Evolutionary conservation across 2,113 vertebrate species (phyloP).

Genomic region (Willisornis vidua): DNA sequence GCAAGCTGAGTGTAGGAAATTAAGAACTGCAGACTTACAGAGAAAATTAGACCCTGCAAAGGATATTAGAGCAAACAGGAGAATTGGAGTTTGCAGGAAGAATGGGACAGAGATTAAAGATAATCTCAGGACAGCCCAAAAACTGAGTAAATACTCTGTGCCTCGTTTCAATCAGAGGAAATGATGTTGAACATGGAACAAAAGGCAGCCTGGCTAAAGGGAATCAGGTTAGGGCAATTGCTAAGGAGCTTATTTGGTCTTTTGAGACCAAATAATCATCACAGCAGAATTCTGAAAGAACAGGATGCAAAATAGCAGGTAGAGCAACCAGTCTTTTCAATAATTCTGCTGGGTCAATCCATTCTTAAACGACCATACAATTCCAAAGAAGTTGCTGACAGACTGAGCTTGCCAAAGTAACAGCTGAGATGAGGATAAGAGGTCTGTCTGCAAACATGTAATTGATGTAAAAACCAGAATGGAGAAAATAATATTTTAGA

Average conservation of each 20-base stretch:
- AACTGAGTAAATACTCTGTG: not conserved
- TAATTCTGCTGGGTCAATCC: not conserved
- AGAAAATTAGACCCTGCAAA: not conserved
- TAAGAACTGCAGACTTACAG: not conserved
- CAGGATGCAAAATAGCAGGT: not conserved
- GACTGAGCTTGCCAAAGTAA: not conserved
- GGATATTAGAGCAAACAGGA: not conserved
- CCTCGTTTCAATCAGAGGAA: not conserved
- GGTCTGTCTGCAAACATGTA: not conserved
- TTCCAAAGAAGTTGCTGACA: not conserved
- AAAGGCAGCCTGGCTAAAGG: not conserved
- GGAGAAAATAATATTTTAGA: not conserved
- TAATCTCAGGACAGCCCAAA: not conserved
- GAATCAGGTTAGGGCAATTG: not conserved
- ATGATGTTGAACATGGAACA: not conserved
- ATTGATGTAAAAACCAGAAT: not conserved
- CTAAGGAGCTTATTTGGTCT: constrained; percentile 34
- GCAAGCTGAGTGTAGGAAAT: not conserved
- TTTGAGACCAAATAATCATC: not conserved
- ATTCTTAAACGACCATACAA: not conserved
- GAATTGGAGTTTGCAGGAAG: not conserved
- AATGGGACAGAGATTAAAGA: not conserved
- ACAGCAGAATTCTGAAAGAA: not conserved
- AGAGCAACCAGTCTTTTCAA: not conserved
- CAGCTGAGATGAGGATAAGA: not conserved